Base-by-base conservation (phyloP, 92 coral and sea anemone genomes). In the Heteractis magnifica region DNA sequence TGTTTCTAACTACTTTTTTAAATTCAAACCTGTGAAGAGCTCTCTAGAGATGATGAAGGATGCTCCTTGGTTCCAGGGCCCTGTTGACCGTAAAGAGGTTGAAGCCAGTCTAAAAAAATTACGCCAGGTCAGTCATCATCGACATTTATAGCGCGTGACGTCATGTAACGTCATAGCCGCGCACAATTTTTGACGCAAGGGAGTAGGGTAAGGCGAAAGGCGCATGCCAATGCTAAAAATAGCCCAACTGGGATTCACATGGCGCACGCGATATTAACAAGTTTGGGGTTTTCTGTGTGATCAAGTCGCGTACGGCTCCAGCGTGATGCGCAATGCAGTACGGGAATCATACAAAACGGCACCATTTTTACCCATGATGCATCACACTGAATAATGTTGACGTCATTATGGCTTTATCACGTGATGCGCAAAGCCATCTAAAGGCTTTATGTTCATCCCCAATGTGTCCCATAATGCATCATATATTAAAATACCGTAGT, bases 1-100 rank as follows among this genome's bases (percentile, higher is more conserved):
- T 34, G 44, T 34, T 34, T 34, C 44, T 34, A 34, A 34, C 44
- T 1, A 34, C 6, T 64, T 18, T 64, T 64, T 19, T 64, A 4
- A 4, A 18, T 20, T 77, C 14, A 8, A 11, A 58, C 60, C 16
- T 76, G 49, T 56, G 6, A 34, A 93, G 97, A 81, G 86, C 20
- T 77, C 91, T 10, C 71, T 76, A 49, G 93, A 91, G 10, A 19
- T 34, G 41, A 83, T 93, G 85, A 93, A 87, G 78, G 87, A 82
- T 23, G 90, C 84, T 6, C 97, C 94, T 5, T 93, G 97, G 97
- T 93, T 83, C 51, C 93, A 89, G 64, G 97, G 97, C 10, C 77
- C 90, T 13, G 87, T 91, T 76, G 93, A 93, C 81, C 88, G 91
- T 56, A 81, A 84, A 58, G 10, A 77, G 68, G 88, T 89, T 5